phyloP scores from a whole-genome alignment of 2,113 vertebrate genomes.

The Butorides virescens region DNA sequence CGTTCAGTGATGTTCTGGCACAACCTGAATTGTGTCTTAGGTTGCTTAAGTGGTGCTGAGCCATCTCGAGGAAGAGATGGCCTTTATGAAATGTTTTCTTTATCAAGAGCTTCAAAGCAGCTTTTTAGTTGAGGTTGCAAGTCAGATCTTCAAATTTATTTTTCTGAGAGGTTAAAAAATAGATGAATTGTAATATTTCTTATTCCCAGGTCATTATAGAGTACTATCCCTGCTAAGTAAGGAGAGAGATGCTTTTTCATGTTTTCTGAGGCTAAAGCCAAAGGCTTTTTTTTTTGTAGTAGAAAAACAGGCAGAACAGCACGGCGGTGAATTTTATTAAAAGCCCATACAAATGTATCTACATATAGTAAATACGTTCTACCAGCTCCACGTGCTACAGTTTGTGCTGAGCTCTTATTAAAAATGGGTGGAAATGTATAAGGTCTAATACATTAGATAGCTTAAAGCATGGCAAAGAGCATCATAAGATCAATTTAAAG shows the following conservation, averaged over 20 bases:
- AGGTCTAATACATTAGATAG: neutral
- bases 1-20: neutral
- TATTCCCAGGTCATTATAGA: neutral
- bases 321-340: neutral
- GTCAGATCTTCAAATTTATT: conserved; percentile 31
- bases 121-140: conserved; percentile 25
- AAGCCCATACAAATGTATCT: neutral
- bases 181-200: neutral
- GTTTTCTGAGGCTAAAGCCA: neutral
- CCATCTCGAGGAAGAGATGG: conserved; percentile 2
- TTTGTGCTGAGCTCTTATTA: neutral
- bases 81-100: conserved; percentile 29
- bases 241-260: neutral
- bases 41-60: neutral
- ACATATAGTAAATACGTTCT: neutral
- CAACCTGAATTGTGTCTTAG: neutral
- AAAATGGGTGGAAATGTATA: neutral
- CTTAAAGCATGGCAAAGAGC: neutral
- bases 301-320: neutral
- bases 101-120: conserved; percentile 25
- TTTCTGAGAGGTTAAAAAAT: conserved; percentile 17
- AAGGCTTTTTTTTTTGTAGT: neutral
- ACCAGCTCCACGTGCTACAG: neutral
- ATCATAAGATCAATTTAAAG: neutral
- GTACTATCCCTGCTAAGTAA: neutral